Conservation (phyloP, 2,888 invertebrate genomes). For the Cerastoderma edule region DNA sequence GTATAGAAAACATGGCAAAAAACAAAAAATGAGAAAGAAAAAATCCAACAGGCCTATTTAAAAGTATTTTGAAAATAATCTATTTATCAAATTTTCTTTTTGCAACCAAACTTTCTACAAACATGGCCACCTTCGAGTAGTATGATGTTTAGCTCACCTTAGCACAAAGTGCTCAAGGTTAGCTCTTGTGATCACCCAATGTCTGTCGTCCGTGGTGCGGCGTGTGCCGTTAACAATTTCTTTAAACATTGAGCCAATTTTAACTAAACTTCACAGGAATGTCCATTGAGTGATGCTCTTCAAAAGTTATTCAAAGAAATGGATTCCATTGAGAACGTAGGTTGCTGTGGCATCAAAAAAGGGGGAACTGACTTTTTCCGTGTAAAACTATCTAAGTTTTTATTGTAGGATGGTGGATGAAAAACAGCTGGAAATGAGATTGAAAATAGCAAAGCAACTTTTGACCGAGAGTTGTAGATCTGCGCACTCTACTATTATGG, state of each 20-base stretch:
- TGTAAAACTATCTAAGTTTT: neutral
- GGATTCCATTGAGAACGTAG: neutral
- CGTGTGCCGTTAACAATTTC: too few relatives aligned
- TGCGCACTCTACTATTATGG: neutral
- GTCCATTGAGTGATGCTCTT: neutral
- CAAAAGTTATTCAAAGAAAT: neutral
- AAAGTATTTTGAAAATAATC: neutral
- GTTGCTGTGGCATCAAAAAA: neutral
- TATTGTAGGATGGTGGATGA: neutral
- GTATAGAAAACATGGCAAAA: neutral
- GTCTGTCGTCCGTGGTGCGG: neutral
- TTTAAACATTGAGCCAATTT: neutral
- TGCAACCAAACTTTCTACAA: too few relatives aligned
- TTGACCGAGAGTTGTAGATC: neutral
- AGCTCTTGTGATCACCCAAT: neutral
- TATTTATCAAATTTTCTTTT: too few relatives aligned
- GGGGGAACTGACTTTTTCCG: neutral
- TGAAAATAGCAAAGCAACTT: neutral
- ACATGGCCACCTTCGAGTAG: too few relatives aligned
- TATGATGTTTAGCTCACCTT: neutral
- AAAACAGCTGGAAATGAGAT: conserved; percentile 2
- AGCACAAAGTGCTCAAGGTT: neutral
- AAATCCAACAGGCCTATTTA: neutral
- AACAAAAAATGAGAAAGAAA: neutral
- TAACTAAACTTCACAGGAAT: neutral